Evolutionary conservation across 2,113 vertebrate species (phyloP).

Genomic region (Entosphenus tridentatus): DNA sequence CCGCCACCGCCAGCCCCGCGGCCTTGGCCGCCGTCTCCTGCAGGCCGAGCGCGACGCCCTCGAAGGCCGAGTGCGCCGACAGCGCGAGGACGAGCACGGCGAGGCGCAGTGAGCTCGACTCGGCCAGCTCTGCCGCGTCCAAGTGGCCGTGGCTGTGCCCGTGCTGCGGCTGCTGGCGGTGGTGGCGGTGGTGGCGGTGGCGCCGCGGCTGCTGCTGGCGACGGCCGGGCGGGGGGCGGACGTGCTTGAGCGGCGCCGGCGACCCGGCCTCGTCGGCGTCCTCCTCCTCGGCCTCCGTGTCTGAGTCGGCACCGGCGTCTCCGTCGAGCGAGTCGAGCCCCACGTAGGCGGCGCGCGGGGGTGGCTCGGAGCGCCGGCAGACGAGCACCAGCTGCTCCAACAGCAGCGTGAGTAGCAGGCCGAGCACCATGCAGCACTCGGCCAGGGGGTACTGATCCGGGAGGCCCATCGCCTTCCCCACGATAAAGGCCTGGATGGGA

Average conservation of each 20-base stretch:
- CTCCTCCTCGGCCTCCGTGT: conserved; percentile 73
- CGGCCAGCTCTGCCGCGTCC: conserved; percentile 21
- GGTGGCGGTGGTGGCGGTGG: not conserved
- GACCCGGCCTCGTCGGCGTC: conserved; percentile 36
- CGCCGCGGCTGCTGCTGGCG: too few relatives aligned
- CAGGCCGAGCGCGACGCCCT: conserved; percentile 61
- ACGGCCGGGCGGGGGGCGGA: too few relatives aligned
- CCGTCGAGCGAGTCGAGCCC: conserved; percentile 74
- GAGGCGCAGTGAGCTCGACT: conserved; percentile 37
- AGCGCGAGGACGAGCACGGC: conserved; percentile 46
- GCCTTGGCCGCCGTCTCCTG: conserved; percentile 45
- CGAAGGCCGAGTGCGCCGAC: conserved; percentile 54
- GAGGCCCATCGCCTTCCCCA: conserved; percentile 31
- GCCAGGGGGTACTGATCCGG: conserved; percentile 49
- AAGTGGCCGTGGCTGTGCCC: conserved; percentile 21
- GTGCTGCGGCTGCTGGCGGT: conserved; percentile 11
- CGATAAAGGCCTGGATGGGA: conserved; percentile 26
- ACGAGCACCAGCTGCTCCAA: conserved; percentile 59
- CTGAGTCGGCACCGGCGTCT: conserved; percentile 31
- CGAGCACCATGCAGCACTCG: conserved; percentile 60
- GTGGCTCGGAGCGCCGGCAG: conserved; percentile 49
- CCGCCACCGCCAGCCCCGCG: conserved; percentile 41
- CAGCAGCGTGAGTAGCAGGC: conserved; percentile 61
- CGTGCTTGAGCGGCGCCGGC: conserved; percentile 1
- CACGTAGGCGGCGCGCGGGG: conserved; percentile 29